Evolutionary conservation across 2,797 vertebrate genomes (phyloP).

Genomic region (Intellagama lesueurii): DNA sequence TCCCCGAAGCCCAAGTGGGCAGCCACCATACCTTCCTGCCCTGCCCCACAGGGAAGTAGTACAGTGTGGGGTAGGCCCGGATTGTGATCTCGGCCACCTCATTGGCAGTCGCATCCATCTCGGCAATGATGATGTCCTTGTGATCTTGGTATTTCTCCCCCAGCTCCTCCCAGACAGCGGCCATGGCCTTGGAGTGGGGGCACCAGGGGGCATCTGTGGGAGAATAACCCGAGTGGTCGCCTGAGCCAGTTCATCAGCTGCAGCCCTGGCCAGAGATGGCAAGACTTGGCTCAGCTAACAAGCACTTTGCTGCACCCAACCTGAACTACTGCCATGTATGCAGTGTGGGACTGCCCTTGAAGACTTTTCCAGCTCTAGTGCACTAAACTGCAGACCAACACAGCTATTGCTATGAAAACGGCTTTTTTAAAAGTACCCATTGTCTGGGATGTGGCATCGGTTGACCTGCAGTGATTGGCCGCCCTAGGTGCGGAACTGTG

Average conservation of each 20-base stretch:
- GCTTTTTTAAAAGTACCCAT: too few species aligned
- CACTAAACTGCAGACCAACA: too few species aligned
- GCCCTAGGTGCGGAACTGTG: too few species aligned
- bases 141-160: conserved; percentile 87
- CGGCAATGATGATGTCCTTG: conserved; percentile 87
- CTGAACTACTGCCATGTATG: too few species aligned
- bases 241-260: background rate
- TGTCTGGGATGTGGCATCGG: too few species aligned
- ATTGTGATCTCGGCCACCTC: conserved; percentile 86
- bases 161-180: conserved; percentile 88
- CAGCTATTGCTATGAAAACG: too few species aligned
- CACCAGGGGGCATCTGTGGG: conserved; percentile 92
- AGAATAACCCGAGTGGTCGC: background rate
- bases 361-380: background rate
- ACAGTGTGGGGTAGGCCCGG: conserved; percentile 85
- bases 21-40: conserved; percentile 80
- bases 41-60: conserved; percentile 87
- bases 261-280: background rate
- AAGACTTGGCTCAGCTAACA: background rate
- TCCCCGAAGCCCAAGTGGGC: accelerated
- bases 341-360: background rate
- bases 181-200: conserved; percentile 89
- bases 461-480: too few species aligned
- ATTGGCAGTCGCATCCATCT: conserved; percentile 89
- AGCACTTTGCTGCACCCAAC: too few species aligned